phyloP scores from a whole-genome alignment of 2,888 invertebrate species.

The Sphaerophoria rueppellii region DNA sequence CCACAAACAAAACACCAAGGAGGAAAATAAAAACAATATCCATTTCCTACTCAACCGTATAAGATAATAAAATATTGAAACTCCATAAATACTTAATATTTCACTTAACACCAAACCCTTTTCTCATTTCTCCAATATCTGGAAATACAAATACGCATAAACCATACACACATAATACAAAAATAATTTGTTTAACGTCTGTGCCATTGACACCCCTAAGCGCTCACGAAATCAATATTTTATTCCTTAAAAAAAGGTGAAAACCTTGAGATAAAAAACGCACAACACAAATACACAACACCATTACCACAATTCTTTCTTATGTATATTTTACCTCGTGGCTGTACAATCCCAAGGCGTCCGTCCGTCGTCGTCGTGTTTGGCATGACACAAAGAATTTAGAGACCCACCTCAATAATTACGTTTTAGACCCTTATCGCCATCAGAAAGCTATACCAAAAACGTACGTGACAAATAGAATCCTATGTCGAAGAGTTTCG shows the following conservation, averaged over 20 bases:
- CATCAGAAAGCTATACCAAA: conserved; percentile 39
- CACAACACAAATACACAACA: not conserved
- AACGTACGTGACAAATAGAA: conserved; percentile 62
- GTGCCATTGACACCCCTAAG: conserved; percentile 67
- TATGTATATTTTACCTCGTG: not conserved
- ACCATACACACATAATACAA: conserved; percentile 41
- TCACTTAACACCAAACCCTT: conserved; percentile 55
- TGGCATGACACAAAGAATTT: not conserved
- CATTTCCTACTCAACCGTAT: conserved; percentile 13
- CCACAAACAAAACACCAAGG: not conserved
- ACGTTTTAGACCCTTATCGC: conserved; percentile 51
- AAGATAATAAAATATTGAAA: conserved; percentile 43
- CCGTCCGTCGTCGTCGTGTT: not conserved
- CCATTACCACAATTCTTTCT: conserved; percentile 26
- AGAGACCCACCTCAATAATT: conserved; percentile 61
- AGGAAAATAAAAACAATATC: not conserved
- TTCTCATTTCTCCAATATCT: not conserved
- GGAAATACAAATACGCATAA: not conserved
- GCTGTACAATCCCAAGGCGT: conserved; percentile 8
- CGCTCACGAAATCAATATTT: conserved; percentile 69
- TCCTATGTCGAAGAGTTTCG: not conserved
- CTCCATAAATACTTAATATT: conserved; percentile 70
- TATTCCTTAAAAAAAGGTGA: conserved; percentile 49
- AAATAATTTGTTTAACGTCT: conserved; percentile 69
- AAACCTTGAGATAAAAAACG: conserved; percentile 28